Conservation (phyloP, 2,113 vertebrate species). For the Melanerpes formicivorus region DNA sequence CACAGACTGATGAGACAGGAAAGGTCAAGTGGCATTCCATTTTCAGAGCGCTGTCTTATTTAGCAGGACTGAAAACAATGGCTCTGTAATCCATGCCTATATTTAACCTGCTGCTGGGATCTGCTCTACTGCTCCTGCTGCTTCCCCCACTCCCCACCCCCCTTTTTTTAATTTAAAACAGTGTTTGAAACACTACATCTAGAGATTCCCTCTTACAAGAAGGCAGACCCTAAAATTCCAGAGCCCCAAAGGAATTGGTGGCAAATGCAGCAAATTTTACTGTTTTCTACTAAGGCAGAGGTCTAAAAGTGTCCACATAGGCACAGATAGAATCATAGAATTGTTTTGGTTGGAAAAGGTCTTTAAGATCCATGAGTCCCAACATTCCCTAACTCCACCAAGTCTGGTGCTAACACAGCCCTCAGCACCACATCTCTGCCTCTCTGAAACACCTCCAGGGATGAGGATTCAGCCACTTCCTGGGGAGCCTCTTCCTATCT, state of each 20-base stretch:
- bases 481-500: too few species aligned
- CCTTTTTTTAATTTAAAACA: background rate
- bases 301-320: background rate
- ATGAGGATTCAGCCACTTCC: too few species aligned
- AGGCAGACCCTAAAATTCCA: slow-evolving; percentile 24
- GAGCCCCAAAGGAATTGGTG: background rate
- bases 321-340: too few species aligned
- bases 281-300: background rate
- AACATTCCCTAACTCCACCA: too few species aligned
- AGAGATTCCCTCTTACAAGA: background rate
- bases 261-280: background rate
- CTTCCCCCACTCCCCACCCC: background rate
- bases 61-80: slow-evolving; percentile 78
- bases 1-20: background rate
- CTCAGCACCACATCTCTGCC: too few species aligned
- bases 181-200: slow-evolving; percentile 26
- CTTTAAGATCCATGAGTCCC: too few species aligned
- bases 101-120: slow-evolving; percentile 75
- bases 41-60: slow-evolving; percentile 75
- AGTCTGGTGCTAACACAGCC: too few species aligned
- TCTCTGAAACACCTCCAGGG: too few species aligned
- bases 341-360: too few species aligned
- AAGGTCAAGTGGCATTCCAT: slow-evolving; percentile 78
- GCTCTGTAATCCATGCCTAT: slow-evolving; percentile 77
- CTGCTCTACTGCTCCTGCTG: background rate